These are phyloP conservation scores for Panthera tigris DNA, from an alignment of 2,113 vertebrate species.

Conservation along the genomic window DNA sequence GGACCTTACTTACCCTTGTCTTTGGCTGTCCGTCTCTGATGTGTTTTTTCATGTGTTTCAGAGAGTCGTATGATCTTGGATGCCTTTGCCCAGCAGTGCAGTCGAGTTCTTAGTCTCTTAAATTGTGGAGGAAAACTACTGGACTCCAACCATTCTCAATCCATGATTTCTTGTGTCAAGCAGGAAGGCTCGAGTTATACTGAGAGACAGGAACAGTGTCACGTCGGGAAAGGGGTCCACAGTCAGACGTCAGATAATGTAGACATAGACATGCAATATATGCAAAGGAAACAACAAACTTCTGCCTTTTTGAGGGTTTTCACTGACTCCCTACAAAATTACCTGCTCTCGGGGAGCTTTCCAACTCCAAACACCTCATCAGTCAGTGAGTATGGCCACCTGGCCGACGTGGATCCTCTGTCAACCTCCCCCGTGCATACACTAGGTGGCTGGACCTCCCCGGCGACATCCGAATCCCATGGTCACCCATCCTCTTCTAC, in stretches of 20 bases:
- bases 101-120: conserved; percentile 96
- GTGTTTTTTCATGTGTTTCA: conserved; percentile 83
- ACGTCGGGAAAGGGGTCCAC: conserved; percentile 89
- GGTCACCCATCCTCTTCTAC: conserved; percentile 98
- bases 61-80: conserved; percentile 98
- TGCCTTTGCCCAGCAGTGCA: conserved; percentile 98
- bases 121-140: conserved; percentile 96
- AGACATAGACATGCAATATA: conserved; percentile 91
- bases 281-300: conserved; percentile 96
- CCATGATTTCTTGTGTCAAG: conserved; percentile 92
- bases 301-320: conserved; percentile 96
- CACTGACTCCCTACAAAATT: conserved; percentile 98
- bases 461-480: conserved; percentile 96
- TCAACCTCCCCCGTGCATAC: conserved; percentile 92
- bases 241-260: conserved; percentile 88
- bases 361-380: conserved; percentile 86
- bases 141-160: conserved; percentile 89
- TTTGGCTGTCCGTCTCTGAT: conserved; percentile 70
- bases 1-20: background rate
- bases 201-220: conserved; percentile 86
- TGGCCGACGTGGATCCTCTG: conserved; percentile 88
- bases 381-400: conserved; percentile 88
- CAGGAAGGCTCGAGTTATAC: conserved; percentile 89
- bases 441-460: conserved; percentile 96
- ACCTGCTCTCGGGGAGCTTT: conserved; percentile 93